phyloP scores from a whole-genome alignment of 2,888 invertebrate genomes.

The Clistopyga incitator region DNA sequence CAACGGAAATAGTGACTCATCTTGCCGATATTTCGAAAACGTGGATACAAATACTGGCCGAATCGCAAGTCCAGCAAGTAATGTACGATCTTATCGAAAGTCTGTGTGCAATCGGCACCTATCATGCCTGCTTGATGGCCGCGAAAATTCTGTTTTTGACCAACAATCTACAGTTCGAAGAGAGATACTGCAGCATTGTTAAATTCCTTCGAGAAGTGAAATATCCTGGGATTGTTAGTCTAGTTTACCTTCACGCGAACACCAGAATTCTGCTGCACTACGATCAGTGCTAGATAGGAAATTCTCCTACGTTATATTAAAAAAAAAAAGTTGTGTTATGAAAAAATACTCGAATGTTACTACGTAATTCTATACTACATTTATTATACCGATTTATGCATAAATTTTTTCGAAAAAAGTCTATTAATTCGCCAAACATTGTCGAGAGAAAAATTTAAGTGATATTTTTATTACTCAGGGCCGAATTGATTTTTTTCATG shows the following conservation, averaged over 20 bases:
- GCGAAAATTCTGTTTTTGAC: conserved; percentile 46
- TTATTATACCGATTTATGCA: no score
- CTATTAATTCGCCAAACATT: no score
- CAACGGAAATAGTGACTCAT: conserved; percentile 44
- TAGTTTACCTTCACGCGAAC: conserved; percentile 43
- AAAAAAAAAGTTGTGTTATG: no score
- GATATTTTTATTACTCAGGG: no score
- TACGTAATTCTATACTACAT: no score
- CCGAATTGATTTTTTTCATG: conserved; percentile 16
- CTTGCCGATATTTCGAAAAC: conserved; percentile 47
- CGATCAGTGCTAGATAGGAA: background rate
- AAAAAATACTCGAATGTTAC: no score
- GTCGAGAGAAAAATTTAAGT: no score
- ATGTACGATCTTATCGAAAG: conserved; percentile 51
- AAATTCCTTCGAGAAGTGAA: conserved; percentile 21
- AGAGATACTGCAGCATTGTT: conserved; percentile 30
- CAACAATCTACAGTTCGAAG: background rate
- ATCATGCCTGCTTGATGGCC: conserved; percentile 57
- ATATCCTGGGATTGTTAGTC: conserved; percentile 52
- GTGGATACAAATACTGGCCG: conserved; percentile 42
- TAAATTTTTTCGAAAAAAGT: no score
- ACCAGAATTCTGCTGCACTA: background rate
- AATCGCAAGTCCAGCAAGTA: background rate
- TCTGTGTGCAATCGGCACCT: conserved; percentile 36
- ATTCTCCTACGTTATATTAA: no score